phyloP scores from a whole-genome alignment of 1,140 invertebrate species.

The Drosophila leontia region DNA sequence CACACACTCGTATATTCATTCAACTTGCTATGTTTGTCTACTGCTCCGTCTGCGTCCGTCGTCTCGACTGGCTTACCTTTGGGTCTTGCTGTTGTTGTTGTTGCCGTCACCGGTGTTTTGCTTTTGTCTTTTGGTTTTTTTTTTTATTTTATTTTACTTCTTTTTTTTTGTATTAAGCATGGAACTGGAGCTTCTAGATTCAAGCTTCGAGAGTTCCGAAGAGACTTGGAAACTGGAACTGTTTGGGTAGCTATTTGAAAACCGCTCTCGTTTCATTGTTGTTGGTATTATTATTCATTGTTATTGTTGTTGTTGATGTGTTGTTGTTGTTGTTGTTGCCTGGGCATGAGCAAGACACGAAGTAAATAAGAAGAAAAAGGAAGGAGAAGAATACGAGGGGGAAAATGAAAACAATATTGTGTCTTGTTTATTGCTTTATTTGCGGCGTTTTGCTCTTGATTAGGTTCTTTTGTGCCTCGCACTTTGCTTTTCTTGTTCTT shows the following conservation, averaged over 20 bases:
- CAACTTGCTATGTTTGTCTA: conserved; percentile 39
- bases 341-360: conserved; percentile 20
- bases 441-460: conserved; percentile 80
- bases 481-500: conserved; percentile 61
- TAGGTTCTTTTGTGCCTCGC: conserved; percentile 79
- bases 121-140: conserved; percentile 18
- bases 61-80: conserved; percentile 36
- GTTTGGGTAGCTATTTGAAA: conserved; percentile 50
- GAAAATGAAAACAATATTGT: conserved; percentile 72
- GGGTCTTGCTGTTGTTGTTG: conserved; percentile 37
- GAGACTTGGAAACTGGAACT: conserved; percentile 43
- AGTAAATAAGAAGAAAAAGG: conserved; percentile 12
- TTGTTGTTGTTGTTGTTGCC: conserved; percentile 20
- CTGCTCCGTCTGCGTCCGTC: conserved; percentile 8
- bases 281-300: conserved; percentile 42
- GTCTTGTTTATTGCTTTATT: conserved; percentile 83
- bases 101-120: conserved; percentile 28
- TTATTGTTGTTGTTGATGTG: conserved; percentile 7
- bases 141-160: conserved; percentile 9
- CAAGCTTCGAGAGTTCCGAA: conserved; percentile 23
- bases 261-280: conserved; percentile 66
- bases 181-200: conserved; percentile 33
- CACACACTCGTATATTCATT: conserved; percentile 53
- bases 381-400: neutral
- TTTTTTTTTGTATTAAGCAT: conserved; percentile 14